These are phyloP conservation scores for Eupithecia subumbrata DNA, from an alignment of 2,888 invertebrate genomes.

Conservation along the genomic window DNA sequence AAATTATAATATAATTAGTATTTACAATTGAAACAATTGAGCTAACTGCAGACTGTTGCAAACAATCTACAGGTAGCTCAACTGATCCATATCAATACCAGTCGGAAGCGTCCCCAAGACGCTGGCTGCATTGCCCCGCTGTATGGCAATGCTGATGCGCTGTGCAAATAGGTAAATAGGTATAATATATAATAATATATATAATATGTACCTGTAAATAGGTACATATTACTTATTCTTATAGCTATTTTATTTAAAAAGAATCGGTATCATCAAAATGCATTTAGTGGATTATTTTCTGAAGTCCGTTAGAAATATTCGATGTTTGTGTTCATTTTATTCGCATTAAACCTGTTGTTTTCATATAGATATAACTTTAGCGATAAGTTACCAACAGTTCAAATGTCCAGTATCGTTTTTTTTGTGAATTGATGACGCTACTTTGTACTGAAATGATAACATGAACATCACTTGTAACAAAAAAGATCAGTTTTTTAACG, in stretches of 20 bases:
- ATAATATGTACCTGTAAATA: slow-evolving; percentile 79
- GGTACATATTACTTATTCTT: slow-evolving; percentile 65
- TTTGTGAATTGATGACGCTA: neutral
- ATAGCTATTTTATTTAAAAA: slow-evolving; percentile 65
- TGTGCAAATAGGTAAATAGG: no score
- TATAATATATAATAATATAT: no score
- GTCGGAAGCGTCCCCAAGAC: no score
- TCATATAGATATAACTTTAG: slow-evolving; percentile 25
- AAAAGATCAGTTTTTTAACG: neutral
- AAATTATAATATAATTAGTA: no score
- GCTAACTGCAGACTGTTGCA: no score
- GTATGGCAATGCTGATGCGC: no score
- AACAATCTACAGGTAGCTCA: no score
- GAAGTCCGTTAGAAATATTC: slow-evolving; percentile 5
- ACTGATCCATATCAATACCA: no score
- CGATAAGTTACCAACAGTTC: slow-evolving; percentile 27
- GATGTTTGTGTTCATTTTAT: slow-evolving; percentile 11
- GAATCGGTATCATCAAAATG: slow-evolving; percentile 48
- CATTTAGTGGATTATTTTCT: slow-evolving; percentile 35
- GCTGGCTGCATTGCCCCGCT: no score
- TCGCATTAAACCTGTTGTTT: slow-evolving; percentile 17
- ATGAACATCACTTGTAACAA: neutral
- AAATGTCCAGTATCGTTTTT: slow-evolving; percentile 24
- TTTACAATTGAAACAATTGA: no score
- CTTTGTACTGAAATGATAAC: neutral